Conservation (phyloP, 2,888 invertebrate genomes). For the Dynastes grantii region DNA sequence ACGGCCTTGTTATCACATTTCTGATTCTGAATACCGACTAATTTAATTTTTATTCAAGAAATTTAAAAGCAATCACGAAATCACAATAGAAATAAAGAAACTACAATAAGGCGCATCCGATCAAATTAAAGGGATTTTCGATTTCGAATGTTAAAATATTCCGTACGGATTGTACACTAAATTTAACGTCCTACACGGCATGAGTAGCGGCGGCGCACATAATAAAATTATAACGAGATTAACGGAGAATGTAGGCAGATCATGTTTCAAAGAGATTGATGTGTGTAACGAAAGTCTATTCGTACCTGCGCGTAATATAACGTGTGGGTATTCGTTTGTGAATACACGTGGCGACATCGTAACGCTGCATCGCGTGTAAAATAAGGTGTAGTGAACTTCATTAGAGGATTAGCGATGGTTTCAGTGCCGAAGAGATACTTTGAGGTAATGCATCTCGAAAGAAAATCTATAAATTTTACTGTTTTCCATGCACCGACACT, state of each 20-base stretch:
- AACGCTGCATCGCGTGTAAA: slow-evolving; percentile 15
- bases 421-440: slow-evolving; percentile 48
- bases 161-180: slow-evolving; percentile 48
- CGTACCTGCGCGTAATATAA: slow-evolving; percentile 36
- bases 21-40: too few relatives aligned
- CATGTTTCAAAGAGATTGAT: slow-evolving; percentile 52
- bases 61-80: slow-evolving; percentile 12
- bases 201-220: slow-evolving; percentile 27
- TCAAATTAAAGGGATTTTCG: slow-evolving; percentile 26
- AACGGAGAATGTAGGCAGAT: slow-evolving; percentile 51
- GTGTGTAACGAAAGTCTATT: slow-evolving; percentile 37
- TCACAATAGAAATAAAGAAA: slow-evolving; percentile 14
- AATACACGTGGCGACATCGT: slow-evolving; percentile 29
- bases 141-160: slow-evolving; percentile 49
- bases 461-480: slow-evolving; percentile 29
- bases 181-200: slow-evolving; percentile 43
- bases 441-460: not conserved
- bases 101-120: slow-evolving; percentile 2
- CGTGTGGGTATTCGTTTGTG: slow-evolving; percentile 36
- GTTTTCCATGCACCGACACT: not conserved
- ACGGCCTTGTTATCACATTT: too few relatives aligned
- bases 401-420: slow-evolving; percentile 55
- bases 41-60: not conserved
- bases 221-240: slow-evolving; percentile 53
- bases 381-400: slow-evolving; percentile 53